Base-by-base conservation (phyloP, 2,797 vertebrate species). In the Peromyscus melanophrys region DNA sequence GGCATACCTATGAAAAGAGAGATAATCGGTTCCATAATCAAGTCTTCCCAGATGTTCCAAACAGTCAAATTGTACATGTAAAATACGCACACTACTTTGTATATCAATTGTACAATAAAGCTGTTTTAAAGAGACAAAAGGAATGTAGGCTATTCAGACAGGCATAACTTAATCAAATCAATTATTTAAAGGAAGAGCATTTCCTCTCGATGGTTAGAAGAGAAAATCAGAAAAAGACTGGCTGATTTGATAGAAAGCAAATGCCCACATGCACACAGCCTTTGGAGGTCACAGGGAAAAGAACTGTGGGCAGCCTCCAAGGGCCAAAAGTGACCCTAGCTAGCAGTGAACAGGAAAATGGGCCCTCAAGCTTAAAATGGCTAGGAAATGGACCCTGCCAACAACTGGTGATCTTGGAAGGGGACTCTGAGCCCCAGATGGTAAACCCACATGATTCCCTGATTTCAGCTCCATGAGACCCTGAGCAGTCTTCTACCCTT, bases 331-430 rank as follows among this genome's bases (percentile, higher is more conserved):
- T 43, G 77, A 84, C 37, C n/a, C 49, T 9, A 71, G n/a, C 34
- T 55, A 31, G 46, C 25, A 31, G 4, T 6, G n/a, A 31, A 27
- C 46, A 81, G 89, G 71, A 90, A 52, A 77, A 93, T 3, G 2
- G 59, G 55, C 46, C 34, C 59, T 57, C 31, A 46, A 2, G 29
- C 69, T 46, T 92, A 67, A 61, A 96, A 76, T 1, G 52, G 3
- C 0, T 25, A 90, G 87, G 49, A 93, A 81, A 63, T 61, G n/a
- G 63, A 88, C 31, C 71, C 65, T 95, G 55, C 59, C 84, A 90
- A 77, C 4, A 63, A 57, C n/a, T 46, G 49, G 69, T 86, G 89
- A 80, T 31, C 59, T 46, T 94, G 80, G 95, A 96, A 95, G 46
- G 69, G 40, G 40, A 83, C 31, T 29, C 29, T 1, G 3, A 81